Evolutionary conservation across 2,113 vertebrate genomes (phyloP).

Genomic region (Pterocles burchelli): DNA sequence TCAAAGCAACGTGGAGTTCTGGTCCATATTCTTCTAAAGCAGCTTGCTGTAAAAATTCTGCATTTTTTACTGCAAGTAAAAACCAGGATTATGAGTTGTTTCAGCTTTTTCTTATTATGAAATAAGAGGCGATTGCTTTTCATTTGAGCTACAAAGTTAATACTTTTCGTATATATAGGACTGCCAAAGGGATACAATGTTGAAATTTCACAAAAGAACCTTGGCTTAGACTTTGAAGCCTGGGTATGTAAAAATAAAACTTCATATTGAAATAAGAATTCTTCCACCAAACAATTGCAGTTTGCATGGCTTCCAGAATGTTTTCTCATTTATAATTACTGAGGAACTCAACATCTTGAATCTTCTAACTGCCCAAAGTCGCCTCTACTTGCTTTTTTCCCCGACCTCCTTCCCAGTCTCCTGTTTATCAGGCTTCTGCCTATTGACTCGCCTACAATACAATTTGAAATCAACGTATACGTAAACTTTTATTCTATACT

Average conservation of each 20-base stretch:
- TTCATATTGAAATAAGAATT: not conserved
- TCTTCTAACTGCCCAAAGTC: not conserved
- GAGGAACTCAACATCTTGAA: not conserved
- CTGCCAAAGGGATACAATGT: not conserved
- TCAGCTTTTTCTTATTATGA: not conserved
- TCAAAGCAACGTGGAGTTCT: conserved; percentile 89
- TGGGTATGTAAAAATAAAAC: not conserved
- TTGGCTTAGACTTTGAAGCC: not conserved
- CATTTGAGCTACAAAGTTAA: not conserved
- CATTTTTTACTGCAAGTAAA: conserved; percentile 78
- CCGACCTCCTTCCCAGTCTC: not conserved
- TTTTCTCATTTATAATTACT: not conserved
- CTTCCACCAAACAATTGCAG: not conserved
- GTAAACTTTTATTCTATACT: not conserved
- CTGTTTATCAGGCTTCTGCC: not conserved
- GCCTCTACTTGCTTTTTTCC: not conserved
- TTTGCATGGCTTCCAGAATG: not conserved
- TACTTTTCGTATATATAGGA: not conserved
- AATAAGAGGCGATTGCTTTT: not conserved
- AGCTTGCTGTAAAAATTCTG: conserved; percentile 85
- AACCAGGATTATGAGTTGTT: not conserved
- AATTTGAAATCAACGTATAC: not conserved
- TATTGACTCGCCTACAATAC: not conserved
- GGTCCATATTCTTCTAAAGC: conserved; percentile 91
- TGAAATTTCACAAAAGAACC: not conserved